Conservation (phyloP, 2,797 vertebrate species). For the Emydoidea blandingii region DNA sequence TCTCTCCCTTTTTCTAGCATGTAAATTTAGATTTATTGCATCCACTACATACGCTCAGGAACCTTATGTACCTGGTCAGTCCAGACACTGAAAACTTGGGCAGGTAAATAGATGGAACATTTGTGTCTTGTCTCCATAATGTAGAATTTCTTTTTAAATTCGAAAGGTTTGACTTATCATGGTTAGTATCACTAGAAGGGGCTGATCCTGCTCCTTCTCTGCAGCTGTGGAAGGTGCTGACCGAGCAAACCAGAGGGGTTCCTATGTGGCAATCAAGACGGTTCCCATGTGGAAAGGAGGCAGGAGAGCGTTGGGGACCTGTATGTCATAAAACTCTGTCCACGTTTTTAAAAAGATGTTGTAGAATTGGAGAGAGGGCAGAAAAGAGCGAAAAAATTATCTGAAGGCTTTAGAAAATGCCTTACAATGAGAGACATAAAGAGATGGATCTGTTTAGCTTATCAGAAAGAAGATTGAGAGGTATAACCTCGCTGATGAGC, state of each 20-base stretch:
- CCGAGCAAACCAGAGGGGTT: not conserved
- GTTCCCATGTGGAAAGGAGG: not conserved
- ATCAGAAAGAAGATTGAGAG: accelerated
- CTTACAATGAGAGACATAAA: not conserved
- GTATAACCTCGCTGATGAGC: not conserved
- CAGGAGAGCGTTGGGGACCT: not conserved
- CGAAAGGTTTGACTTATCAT: not conserved
- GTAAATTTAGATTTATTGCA: conserved; percentile 95
- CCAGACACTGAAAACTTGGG: conserved; percentile 92
- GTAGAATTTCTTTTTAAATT: not conserved
- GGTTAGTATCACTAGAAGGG: accelerated
- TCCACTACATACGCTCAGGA: conserved; percentile 96
- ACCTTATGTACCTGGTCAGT: conserved; percentile 96
- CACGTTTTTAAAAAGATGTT: accelerated
- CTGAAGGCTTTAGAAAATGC: not conserved
- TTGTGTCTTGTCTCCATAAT: not conserved
- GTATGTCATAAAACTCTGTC: accelerated
- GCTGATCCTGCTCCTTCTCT: not conserved
- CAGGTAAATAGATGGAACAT: conserved; percentile 85
- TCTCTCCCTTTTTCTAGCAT: conserved; percentile 81
- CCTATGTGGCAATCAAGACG: not conserved
- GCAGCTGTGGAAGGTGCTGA: not conserved
- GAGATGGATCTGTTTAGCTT: accelerated
- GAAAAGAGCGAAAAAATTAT: not conserved
- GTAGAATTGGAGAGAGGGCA: not conserved